Conservation (phyloP, 2,113 vertebrate genomes). For the Paedocypris sp. region DNA sequence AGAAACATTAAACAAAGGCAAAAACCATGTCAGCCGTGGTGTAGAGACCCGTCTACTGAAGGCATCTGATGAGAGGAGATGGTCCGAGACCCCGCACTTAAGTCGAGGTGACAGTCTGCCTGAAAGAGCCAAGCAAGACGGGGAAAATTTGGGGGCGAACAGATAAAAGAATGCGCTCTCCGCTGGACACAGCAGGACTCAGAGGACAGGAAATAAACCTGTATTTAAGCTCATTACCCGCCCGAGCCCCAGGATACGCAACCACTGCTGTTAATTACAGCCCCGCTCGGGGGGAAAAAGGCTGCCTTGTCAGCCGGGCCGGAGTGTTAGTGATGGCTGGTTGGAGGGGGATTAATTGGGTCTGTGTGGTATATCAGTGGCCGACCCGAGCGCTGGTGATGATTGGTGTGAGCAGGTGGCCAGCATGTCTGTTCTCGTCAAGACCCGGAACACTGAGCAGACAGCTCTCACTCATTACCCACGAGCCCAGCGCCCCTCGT, state of each 20-base stretch:
- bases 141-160: constrained; percentile 66
- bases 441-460: constrained; percentile 67
- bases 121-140: constrained; percentile 56
- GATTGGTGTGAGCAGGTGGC: constrained; percentile 70
- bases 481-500: constrained; percentile 46
- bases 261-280: constrained; percentile 67
- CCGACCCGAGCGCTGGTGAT: constrained; percentile 64
- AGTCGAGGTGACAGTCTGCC: constrained; percentile 60
- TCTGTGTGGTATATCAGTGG: constrained; percentile 60
- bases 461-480: constrained; percentile 61
- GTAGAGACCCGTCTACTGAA: constrained; percentile 41
- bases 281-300: constrained; percentile 55
- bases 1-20: constrained; percentile 41
- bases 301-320: constrained; percentile 66
- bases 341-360: constrained; percentile 77
- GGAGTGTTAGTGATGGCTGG: constrained; percentile 72
- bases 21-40: too few relatives aligned
- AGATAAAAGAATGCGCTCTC: constrained; percentile 59
- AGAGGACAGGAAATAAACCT: constrained; percentile 67
- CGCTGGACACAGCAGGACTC: constrained; percentile 55
- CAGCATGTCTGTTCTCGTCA: constrained; percentile 68
- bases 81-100: constrained; percentile 30
- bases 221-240: constrained; percentile 74
- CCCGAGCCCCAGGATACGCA: constrained; percentile 53
- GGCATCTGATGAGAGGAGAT: constrained; percentile 43